phyloP scores from a whole-genome alignment of 2,888 invertebrate genomes.

The Hyposoter dolosus region DNA sequence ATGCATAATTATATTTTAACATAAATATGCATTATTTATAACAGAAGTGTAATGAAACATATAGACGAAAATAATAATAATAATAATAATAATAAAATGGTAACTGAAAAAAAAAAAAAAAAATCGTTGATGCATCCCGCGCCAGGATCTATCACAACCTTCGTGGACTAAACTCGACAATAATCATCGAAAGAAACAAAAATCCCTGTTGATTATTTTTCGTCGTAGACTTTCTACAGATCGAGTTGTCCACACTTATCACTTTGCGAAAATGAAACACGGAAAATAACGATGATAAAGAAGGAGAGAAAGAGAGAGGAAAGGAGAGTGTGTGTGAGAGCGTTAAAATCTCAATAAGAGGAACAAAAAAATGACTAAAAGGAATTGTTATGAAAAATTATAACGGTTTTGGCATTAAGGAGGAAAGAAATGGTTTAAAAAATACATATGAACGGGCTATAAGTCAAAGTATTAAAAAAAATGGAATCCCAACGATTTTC shows the following conservation, averaged over 20 bases:
- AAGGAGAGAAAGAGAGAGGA: constrained; percentile 31
- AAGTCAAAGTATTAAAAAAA: constrained; percentile 10
- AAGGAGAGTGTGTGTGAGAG: neutral
- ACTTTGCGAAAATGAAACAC: constrained; percentile 58
- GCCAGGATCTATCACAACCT: constrained; percentile 68
- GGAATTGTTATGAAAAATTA: neutral
- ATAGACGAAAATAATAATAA: constrained; percentile 62
- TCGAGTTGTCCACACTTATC: constrained; percentile 60
- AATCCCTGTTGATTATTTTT: neutral
- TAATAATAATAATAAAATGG: constrained; percentile 62
- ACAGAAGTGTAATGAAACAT: constrained; percentile 64
- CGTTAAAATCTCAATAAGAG: neutral
- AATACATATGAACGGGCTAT: neutral
- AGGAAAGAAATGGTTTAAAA: neutral
- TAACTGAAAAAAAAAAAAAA: constrained; percentile 67
- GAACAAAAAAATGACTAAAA: neutral
- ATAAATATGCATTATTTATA: constrained; percentile 48
- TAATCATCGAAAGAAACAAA: constrained; percentile 25
- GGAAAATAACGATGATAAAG: constrained; percentile 46
- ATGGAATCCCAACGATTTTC: neutral
- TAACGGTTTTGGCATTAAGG: neutral
- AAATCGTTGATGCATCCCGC: constrained; percentile 66
- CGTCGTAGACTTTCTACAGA: constrained; percentile 8
- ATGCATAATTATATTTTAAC: constrained; percentile 43
- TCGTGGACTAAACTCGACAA: constrained; percentile 60